Base-by-base conservation (phyloP, 2,113 vertebrate genomes). In the Notothenia rossii region DNA sequence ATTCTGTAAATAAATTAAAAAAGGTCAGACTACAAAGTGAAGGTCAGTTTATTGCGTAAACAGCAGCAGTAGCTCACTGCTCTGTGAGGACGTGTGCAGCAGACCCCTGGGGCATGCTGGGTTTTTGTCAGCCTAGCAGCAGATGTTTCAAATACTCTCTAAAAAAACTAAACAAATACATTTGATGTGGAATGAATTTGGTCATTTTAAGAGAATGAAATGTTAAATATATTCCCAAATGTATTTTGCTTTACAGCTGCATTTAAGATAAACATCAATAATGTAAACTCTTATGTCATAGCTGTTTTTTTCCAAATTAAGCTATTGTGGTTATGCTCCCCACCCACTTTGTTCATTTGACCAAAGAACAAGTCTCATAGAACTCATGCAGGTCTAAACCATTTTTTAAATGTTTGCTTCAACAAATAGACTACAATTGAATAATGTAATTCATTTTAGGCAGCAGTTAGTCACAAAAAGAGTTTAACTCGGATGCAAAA, bases 11-110 rank as follows among this genome's bases (percentile, higher is more conserved):
- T 12, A 1, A n/a, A 72, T 2, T 51, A 45, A 64, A 15, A 74
- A 64, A 46, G 72, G 36, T 54, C n/a, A 25, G 40, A 29, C 10
- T 45, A 3, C 3, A 29, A 63, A 25, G 33, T 54, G 33, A 63
- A 54, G 33, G 59, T 61, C 58, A 73, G 45, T 13, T 71, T 50
- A 18, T 48, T 72, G 43, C 14, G 15, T 58, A 58, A 33, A 48
- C 22, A 12, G 29, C 29, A 61, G 46, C 29, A 61, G 46, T 22
- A 15, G 58, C 56, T 61, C 1, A 7, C 36, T 61, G 22, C 46
- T n/a, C 15, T 29, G 13, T 18, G 20, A 48, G 54, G 10, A 15
- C 0, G 14, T 25, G 43, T 48, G 22, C 6, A 48, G 17, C 29
- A 20, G 15, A 59, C 22, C 69, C 56, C 13, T 1, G 18, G 46